Base-by-base conservation (phyloP, 2,888 invertebrate genomes). In the Halictus ligatus region DNA sequence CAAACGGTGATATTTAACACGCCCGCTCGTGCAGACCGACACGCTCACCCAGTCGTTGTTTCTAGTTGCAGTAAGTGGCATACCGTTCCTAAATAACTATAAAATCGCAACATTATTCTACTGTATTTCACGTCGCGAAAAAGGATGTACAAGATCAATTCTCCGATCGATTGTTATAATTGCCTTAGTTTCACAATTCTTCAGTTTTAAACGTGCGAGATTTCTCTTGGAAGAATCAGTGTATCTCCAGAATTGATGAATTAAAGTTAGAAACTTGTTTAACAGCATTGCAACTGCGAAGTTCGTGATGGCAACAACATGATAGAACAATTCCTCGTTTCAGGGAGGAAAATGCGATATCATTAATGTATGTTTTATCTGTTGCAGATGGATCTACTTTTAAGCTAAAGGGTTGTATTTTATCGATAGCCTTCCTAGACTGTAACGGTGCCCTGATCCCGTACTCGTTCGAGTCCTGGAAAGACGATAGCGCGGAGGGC, bases 361-460 rank as follows among this genome's bases (percentile, higher is more conserved):
- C 46, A 46, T 18, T 35, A 48, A 50, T 13, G 8, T 7, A 10
- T 60, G 12, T 29, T 58, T 58, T 60, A 29, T 50, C n/a, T 74
- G 15, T 46, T 43, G n/a, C 96, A 97, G 99, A 99, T 94, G 99
- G 99, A 92, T 98, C 99, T 92, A 97, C 99, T 95, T 99, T 99
- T 96, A 97, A 99, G 96, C 96, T 99, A 96, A 99, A 99, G 96
- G 99, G 99, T 93, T 97, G 98, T 94, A 98, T 99, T 94, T 96
- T 99, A 93, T 97, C 98, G 90, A 98, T 99, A 97, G 98, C 98
- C 90, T 99, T 99, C 96, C 96, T 99, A 95, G 99, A 99, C 96
- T 98, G 98, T 95, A 98, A 98, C 94, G 99, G 99, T 94, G 97
- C 98, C 94, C 96, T 99, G 92, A 98, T 99, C 94, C 98, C 98